Base-by-base conservation (phyloP, 2,888 invertebrate species). In the Drosophila mimica region DNA sequence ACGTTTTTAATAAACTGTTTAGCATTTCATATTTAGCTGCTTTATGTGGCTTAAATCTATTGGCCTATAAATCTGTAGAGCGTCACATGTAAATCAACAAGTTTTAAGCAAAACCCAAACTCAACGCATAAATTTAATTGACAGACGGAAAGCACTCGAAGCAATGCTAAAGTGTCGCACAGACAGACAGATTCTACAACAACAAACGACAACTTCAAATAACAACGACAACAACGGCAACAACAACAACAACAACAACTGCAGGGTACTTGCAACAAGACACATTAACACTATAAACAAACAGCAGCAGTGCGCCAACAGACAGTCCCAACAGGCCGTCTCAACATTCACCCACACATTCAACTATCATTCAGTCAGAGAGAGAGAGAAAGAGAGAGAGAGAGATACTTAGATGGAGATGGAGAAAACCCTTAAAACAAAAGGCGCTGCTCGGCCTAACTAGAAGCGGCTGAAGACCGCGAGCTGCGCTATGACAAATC, bases 401-500 rank as follows among this genome's bases (percentile, higher is more conserved):
- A 15, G 20, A 9, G 30, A 31, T n/a, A n/a, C n/a, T n/a, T n/a
- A n/a, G n/a, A n/a, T n/a, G n/a, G 20, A 9, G 30, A 31, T n/a
- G 9, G 43, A 31, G 52, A 53, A 60, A 57, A 53, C 25, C 52
- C 56, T 31, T 49, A 31, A 40, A 52, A 69, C 54, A 66, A 70
- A 70, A 68, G 57, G 6, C 54, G 25, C 46, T 36, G 43, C 52
- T 11, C 28, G 17, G 74, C 66, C 60, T 68, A 52, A 36, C 30
- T 36, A 63, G 71, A 63, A 64, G 66, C 65, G 68, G 30, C 51
- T 65, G 57, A 63, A 62, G 74, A 65, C 67, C 82, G 80, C 82
- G 77, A 81, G 73, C 62, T 56, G n/a, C 62, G 68, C 60, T 73
- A 75, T 81, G 83, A 85, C 88, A 81, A 88, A 85, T 88, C 75